Base-by-base conservation (phyloP, 2,797 vertebrate species). In the Botia kubotai region DNA sequence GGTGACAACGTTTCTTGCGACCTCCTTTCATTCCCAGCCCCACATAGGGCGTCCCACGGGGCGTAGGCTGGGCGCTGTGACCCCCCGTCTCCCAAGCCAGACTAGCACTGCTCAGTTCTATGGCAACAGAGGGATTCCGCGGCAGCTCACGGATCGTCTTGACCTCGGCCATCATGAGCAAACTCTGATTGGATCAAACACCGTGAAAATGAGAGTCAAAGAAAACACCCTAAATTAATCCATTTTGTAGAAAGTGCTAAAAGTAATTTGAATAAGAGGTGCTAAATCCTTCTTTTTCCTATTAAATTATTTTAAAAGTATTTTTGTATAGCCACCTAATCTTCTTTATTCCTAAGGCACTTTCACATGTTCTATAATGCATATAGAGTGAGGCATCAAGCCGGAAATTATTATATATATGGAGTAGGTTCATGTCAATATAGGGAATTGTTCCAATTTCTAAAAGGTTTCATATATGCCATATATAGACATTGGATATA, bases 91-190 rank as follows among this genome's bases (percentile, higher is more conserved):
- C 96, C 97, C 97, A 98, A 48, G 96, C 96, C 90, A 97, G 92
- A 83, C 95, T 96, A 87, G 96, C 96, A 65, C 93, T 93, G 83
- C 92, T 92, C 91, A 98, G 91, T 93, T 97, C 95, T 91, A 97
- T 94, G 73, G 93, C 95, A 88, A 94, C 90, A 77, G 92, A 90
- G 90, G 95, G 92, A 87, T 92, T 93, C 88, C 91, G 85, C 91
- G 97, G 94, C 86, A 90, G 90, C 88, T 94, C 95, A 90, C 93
- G 95, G 92, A 95, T 89, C 86, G 93, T 92, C 88, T 95, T 94
- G 88, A 98, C 93, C 94, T 98, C 97, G 33, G 96, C 95, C 94
- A 97, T 94, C 93, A 97, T 90, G 92, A 98, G 95, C 90, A 98
- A 95, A 93, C 95, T 97, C 97, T 97, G 94, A 66, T 90, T 92